Conservation (phyloP, 2,113 vertebrate genomes). For the Thinocorus orbignyianus region DNA sequence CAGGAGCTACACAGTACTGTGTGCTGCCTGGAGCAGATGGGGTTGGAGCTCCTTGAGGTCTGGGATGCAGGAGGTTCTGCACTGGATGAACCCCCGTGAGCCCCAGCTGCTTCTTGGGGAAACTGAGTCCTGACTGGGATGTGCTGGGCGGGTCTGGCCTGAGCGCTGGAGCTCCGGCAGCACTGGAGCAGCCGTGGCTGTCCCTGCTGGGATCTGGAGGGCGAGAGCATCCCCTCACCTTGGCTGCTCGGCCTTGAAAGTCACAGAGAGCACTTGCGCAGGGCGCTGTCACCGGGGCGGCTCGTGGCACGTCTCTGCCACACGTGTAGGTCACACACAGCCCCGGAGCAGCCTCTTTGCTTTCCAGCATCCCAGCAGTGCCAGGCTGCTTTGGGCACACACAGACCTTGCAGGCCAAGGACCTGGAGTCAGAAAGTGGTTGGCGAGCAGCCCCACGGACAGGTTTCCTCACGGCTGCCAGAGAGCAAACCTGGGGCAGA, state of each 20-base stretch:
- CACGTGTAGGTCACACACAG: fast-evolving
- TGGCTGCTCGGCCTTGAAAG: not conserved
- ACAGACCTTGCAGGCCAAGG: not conserved
- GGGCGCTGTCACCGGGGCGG: not conserved
- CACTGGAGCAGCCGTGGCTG: not conserved
- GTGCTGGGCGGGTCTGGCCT: not conserved
- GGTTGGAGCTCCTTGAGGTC: not conserved
- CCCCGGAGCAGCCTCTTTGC: not conserved
- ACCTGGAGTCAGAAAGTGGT: not conserved
- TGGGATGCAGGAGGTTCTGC: not conserved
- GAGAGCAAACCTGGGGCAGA: not conserved
- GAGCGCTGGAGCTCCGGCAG: not conserved
- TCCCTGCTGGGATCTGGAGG: not conserved
- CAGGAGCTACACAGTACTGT: not conserved
- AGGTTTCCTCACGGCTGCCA: not conserved
- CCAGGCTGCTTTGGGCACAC: not conserved
- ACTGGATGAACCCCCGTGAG: not conserved
- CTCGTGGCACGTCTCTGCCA: fast-evolving
- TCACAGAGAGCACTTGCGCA: fast-evolving
- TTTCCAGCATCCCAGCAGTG: not conserved
- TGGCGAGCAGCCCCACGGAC: not conserved
- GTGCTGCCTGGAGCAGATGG: not conserved
- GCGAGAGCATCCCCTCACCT: fast-evolving
- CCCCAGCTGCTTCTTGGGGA: not conserved
- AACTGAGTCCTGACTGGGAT: fast-evolving